Base-by-base conservation (phyloP, 2,888 invertebrate genomes). In the Allophyes oxyacanthae region DNA sequence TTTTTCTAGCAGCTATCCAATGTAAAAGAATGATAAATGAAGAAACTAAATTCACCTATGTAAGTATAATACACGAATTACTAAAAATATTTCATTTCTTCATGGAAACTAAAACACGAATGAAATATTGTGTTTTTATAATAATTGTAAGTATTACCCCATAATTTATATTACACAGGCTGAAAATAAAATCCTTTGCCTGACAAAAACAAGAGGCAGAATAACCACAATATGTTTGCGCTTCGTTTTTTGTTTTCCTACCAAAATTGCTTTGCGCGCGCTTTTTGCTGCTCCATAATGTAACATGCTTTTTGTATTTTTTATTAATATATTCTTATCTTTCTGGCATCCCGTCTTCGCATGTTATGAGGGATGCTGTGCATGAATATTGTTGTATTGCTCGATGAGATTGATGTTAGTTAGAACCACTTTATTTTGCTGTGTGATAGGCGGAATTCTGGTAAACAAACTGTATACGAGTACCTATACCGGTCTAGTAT, bases 251-350 rank as follows among this genome's bases (percentile, higher is more conserved):
- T 14, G 13, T 34, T 44, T 45, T 34, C 34, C 34, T 32, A 33
- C 33, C 34, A 25, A 20, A 34, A 34, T 37, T 28, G 36, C 36
- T 6, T 14, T 10, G 36, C 46, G 33, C 43, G 41, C 52, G 40
- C 50, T 20, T 51, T 20, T 9, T 42, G 52, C 45, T 50, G 43
- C 25, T n/a, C 11, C 44, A 34, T 34, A 45, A 20, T 44, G 34
- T 45, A 45, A 34, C 34, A 37, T 15, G 6, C 9, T 46, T 26
- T 36, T 26, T 37, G 34, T 37, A 46, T 37, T 13, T 46, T 36
- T 37, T 46, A 37, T 46, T 44, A 20, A 43, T 33, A 25, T 44
- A n/a, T 37, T 37, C 28, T 36, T 46, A 46, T 37, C 33, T 43
- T 43, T 32, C 43, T 20, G 15, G 30, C 7, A 32, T 44, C 44